These are phyloP conservation scores for Xiphias gladius DNA, from an alignment of 2,113 vertebrate species.

Conservation along the genomic window DNA sequence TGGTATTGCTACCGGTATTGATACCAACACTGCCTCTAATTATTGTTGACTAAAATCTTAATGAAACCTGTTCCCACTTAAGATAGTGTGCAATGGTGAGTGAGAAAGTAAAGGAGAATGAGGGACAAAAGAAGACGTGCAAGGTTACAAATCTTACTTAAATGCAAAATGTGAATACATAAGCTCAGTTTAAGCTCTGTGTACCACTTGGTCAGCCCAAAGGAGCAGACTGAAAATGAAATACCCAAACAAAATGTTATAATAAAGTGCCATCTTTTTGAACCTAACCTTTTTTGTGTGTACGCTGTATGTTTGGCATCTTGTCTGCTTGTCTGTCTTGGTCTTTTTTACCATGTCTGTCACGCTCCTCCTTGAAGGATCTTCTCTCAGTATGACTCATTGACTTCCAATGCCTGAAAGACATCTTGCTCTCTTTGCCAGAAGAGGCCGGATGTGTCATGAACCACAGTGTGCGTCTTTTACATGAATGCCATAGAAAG, in stretches of 20 bases:
- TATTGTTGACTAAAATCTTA: neutral
- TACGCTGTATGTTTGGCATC: conserved; percentile 38
- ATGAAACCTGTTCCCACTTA: neutral
- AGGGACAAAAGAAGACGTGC: neutral
- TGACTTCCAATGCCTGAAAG: conserved; percentile 70
- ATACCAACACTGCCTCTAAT: neutral
- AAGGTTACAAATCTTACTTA: conserved; percentile 3
- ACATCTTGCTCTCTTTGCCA: conserved; percentile 75
- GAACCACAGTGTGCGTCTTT: conserved; percentile 75
- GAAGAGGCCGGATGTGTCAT: conserved; percentile 82
- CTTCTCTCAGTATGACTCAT: conserved; percentile 69
- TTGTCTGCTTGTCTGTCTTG: conserved; percentile 53
- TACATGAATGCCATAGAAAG: conserved; percentile 74
- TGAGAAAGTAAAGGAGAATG: neutral
- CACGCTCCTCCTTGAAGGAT: conserved; percentile 63
- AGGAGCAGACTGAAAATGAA: conserved; percentile 1
- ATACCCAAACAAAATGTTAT: conserved; percentile 10
- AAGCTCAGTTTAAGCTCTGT: neutral
- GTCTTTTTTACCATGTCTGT: conserved; percentile 54
- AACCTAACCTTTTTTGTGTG: conserved; percentile 18
- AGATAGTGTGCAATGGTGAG: neutral
- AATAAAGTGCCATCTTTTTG: conserved; percentile 1
- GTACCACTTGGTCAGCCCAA: neutral
- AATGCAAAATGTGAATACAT: neutral
- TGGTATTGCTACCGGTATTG: neutral